Conservation (phyloP, 1,140 invertebrate species). For the Euwallacea fornicatus region DNA sequence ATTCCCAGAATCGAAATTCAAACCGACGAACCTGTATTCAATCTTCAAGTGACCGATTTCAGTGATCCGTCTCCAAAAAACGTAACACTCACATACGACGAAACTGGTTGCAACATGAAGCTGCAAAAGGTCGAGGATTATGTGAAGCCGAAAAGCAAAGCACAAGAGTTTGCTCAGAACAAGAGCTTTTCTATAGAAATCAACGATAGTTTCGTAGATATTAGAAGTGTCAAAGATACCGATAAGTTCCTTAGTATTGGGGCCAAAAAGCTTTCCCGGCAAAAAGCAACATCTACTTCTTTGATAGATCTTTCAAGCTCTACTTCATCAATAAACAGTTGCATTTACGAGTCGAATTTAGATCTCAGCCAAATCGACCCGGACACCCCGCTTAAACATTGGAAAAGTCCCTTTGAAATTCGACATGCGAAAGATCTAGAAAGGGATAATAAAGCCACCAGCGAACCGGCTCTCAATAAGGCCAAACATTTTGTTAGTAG, state of each 20-base stretch:
- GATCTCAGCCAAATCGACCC: constrained; percentile 51
- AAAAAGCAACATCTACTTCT: constrained; percentile 44
- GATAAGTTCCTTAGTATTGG: constrained; percentile 46
- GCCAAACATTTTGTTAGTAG: constrained; percentile 33
- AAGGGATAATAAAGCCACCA: constrained; percentile 51
- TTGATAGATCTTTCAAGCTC: constrained; percentile 52
- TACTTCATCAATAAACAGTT: constrained; percentile 52
- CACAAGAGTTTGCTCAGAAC: constrained; percentile 44
- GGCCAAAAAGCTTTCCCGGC: constrained; percentile 41
- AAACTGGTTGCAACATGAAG: constrained; percentile 43
- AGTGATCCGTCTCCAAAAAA: constrained; percentile 49
- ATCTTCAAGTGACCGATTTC: constrained; percentile 51
- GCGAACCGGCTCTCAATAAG: constrained; percentile 45
- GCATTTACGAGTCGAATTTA: constrained; percentile 49
- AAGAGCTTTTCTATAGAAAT: constrained; percentile 50
- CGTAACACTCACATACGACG: constrained; percentile 46
- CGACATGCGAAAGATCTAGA: constrained; percentile 60
- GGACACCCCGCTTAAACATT: constrained; percentile 50
- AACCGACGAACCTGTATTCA: constrained; percentile 47
- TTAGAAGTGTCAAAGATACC: constrained; percentile 41
- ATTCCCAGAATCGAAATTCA: constrained; percentile 51
- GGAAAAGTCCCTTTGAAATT: constrained; percentile 61
- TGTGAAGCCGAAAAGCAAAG: constrained; percentile 36
- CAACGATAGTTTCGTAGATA: constrained; percentile 41
- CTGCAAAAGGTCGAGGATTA: constrained; percentile 41